These are phyloP conservation scores for Esox lucius DNA, from an alignment of 2,797 vertebrate species.

Conservation along the genomic window DNA sequence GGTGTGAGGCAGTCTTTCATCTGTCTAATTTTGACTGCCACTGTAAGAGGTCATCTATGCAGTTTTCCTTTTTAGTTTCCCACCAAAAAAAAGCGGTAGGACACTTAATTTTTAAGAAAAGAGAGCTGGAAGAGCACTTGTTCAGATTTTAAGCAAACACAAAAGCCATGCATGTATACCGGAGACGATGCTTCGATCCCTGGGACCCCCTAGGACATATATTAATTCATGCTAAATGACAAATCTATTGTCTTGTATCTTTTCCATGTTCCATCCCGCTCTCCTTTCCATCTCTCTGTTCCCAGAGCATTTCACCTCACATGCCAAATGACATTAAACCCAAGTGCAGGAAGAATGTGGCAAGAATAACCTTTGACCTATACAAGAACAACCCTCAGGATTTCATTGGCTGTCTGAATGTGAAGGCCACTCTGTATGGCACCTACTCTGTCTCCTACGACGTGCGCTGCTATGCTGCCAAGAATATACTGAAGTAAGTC, in stretches of 20 bases:
- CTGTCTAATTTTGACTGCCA: constrained; percentile 22
- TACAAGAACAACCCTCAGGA: constrained; percentile 90
- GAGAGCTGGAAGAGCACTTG: no score
- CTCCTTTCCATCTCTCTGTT: not conserved
- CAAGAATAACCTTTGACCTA: constrained; percentile 86
- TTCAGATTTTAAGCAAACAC: no score
- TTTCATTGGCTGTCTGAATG: constrained; percentile 88
- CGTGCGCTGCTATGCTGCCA: constrained; percentile 85
- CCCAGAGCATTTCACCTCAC: constrained; percentile 61
- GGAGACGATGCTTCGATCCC: no score
- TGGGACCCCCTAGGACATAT: no score
- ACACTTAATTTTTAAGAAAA: not conserved
- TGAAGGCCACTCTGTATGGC: constrained; percentile 88
- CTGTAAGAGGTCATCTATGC: constrained; percentile 16
- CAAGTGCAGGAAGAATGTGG: constrained; percentile 83
- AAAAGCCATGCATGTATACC: no score
- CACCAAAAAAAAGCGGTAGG: not conserved
- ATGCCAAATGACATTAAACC: constrained; percentile 48
- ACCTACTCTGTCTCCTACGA: constrained; percentile 88
- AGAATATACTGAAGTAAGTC: constrained; percentile 85
- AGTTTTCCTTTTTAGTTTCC: constrained; percentile 3
- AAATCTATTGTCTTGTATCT: not conserved
- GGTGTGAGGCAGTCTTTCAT: not conserved
- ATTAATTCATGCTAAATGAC: not conserved
- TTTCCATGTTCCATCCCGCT: not conserved